phyloP scores from a whole-genome alignment of 2,888 invertebrate species.

The Myopa testacea region DNA sequence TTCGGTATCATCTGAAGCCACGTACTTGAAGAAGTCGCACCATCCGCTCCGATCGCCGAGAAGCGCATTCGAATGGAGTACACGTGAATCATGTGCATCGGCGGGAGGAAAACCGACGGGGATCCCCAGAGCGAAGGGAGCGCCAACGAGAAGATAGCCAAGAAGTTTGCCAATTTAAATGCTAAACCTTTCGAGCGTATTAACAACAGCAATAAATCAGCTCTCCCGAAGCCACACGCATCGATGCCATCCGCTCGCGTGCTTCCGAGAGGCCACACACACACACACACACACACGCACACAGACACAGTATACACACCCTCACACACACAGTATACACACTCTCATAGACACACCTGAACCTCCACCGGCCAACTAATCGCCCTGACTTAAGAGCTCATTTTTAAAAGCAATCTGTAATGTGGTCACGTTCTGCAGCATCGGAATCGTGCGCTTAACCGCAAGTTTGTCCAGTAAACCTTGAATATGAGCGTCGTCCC shows the following conservation, averaged over 20 bases:
- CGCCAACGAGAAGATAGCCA: neutral
- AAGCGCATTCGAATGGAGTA: too few relatives aligned
- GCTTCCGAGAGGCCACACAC: neutral
- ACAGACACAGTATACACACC: too few relatives aligned
- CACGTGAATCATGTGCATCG: too few relatives aligned
- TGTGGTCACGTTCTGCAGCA: conserved; percentile 29
- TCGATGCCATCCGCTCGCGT: neutral
- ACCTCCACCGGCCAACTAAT: conserved; percentile 24
- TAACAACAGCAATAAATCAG: conserved; percentile 26
- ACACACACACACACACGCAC: neutral
- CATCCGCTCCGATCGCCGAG: too few relatives aligned
- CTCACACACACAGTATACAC: neutral
- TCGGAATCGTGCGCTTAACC: conserved; percentile 25
- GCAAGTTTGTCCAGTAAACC: conserved; percentile 17
- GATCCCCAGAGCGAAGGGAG: neutral
- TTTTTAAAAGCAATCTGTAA: conserved; percentile 36
- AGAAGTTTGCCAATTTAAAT: conserved; percentile 26
- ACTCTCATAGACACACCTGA: neutral
- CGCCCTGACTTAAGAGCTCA: conserved; percentile 28
- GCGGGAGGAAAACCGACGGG: too few relatives aligned
- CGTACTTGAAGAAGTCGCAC: too few relatives aligned
- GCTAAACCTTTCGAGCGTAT: conserved; percentile 15
- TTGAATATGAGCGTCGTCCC: neutral
- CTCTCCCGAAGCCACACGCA: neutral
- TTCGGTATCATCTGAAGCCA: too few relatives aligned